Percentiles rank a stretch among this genome's conserved stretches.
Evolutionary conservation across 2,888 invertebrate species (phyloP).

Genomic region (Blera fallax): DNA sequence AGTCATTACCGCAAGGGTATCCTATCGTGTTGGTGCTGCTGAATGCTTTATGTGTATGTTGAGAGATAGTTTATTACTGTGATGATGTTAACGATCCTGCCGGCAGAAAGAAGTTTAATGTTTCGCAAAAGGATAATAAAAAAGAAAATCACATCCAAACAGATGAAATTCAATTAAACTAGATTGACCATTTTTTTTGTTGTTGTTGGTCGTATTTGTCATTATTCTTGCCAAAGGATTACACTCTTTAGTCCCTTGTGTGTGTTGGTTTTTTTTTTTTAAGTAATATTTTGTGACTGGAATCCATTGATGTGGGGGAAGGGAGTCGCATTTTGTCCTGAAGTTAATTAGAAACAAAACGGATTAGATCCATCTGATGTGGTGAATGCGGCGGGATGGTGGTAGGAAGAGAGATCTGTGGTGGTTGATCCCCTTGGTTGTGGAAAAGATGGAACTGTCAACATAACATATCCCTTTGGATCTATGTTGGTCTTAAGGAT

Average conservation of each 20-base stretch:
- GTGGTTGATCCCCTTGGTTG: slow-evolving; percentile 39
- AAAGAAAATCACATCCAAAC: slow-evolving; percentile 28
- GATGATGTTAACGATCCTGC: slow-evolving; percentile 16
- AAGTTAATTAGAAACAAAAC: slow-evolving; percentile 63
- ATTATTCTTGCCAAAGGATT: slow-evolving; percentile 33
- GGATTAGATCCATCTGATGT: slow-evolving; percentile 53
- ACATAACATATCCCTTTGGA: slow-evolving; percentile 41
- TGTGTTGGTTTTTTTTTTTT: slow-evolving; percentile 1
- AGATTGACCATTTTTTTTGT: slow-evolving; percentile 40
- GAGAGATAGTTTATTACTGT: neutral
- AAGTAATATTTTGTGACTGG: slow-evolving; percentile 3
- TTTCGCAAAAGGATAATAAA: slow-evolving; percentile 7
- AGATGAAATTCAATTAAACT: slow-evolving; percentile 52
- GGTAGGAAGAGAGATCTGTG: neutral
- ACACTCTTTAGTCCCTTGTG: neutral
- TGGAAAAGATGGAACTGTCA: slow-evolving; percentile 45
- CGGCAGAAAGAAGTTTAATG: slow-evolving; percentile 3
- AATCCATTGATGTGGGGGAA: neutral
- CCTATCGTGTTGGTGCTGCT: neutral
- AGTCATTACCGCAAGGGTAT: neutral
- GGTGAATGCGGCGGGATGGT: slow-evolving; percentile 17
- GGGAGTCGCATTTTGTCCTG: neutral
- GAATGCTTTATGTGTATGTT: neutral
- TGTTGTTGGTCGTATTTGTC: neutral
- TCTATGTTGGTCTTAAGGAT: slow-evolving; percentile 20